These are phyloP conservation scores for Anthopleura sola DNA, from an alignment of 64 coral and sea anemone genomes.

Conservation along the genomic window DNA sequence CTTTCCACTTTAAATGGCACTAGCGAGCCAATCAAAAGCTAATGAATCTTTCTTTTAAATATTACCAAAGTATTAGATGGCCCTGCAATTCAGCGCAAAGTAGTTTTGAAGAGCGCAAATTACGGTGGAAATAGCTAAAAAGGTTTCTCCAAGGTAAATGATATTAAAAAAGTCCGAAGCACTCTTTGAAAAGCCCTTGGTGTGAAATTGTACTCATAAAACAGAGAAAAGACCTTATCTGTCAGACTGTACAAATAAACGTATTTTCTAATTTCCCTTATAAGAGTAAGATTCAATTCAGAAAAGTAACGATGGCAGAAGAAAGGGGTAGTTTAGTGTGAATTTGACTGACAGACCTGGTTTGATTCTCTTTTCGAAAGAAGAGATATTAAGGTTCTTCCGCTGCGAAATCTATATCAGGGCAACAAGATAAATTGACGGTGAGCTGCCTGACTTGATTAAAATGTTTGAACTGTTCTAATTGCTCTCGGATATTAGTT, in stretches of 20 bases:
- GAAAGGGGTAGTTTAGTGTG: constrained; percentile 9
- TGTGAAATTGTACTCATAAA: constrained; percentile 17
- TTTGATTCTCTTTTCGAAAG: constrained; percentile 19
- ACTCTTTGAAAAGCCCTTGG: constrained; percentile 23
- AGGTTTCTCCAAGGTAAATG: not conserved
- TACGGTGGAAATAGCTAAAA: constrained; percentile 22
- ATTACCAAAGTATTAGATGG: constrained; percentile 26
- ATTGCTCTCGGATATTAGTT: constrained; percentile 81
- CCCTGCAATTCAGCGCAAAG: not conserved
- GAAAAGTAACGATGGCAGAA: constrained; percentile 19
- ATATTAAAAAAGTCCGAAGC: constrained; percentile 11
- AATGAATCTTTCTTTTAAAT: constrained; percentile 14
- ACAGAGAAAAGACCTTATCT: constrained; percentile 19
- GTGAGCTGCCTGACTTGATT: constrained; percentile 51
- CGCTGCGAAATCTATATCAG: constrained; percentile 13
- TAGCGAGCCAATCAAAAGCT: constrained; percentile 6
- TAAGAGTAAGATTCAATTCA: constrained; percentile 7
- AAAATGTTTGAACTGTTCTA: constrained; percentile 79
- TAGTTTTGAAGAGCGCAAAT: constrained; percentile 24
- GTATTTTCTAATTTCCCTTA: constrained; percentile 14
- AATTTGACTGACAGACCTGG: constrained; percentile 44
- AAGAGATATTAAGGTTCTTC: constrained; percentile 42
- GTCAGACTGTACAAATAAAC: constrained; percentile 7
- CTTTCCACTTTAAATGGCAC: constrained; percentile 25
- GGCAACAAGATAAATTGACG: constrained; percentile 15